These are phyloP conservation scores for Coronaproctus castanopsis DNA, from an alignment of 2,888 invertebrate genomes.

Conservation along the genomic window DNA sequence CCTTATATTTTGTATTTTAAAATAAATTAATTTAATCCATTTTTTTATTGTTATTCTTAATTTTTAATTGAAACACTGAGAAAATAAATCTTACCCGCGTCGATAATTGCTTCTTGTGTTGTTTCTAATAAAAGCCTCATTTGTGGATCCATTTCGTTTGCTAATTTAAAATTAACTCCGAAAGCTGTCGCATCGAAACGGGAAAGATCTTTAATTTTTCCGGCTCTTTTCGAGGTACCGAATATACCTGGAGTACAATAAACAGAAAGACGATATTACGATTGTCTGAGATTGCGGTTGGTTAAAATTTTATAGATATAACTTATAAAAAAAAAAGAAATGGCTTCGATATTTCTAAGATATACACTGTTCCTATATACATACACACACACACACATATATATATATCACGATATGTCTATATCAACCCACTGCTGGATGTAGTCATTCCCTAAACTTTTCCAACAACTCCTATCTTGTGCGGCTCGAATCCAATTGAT, in stretches of 20 bases:
- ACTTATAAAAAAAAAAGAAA: not conserved
- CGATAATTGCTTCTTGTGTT: slow-evolving; percentile 30
- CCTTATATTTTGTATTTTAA: too few species aligned
- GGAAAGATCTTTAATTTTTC: slow-evolving; percentile 24
- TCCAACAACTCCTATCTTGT: too few species aligned
- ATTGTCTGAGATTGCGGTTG: not conserved
- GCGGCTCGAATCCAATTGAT: too few species aligned
- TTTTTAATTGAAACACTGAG: too few species aligned
- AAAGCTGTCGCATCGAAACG: slow-evolving; percentile 30
- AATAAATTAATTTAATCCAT: too few species aligned
- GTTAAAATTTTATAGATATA: not conserved
- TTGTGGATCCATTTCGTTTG: slow-evolving; percentile 30
- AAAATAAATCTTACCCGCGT: slow-evolving; percentile 31
- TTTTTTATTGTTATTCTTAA: too few species aligned
- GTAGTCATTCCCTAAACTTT: too few species aligned
- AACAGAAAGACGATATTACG: not conserved
- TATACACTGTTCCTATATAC: not conserved
- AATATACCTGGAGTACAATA: slow-evolving; percentile 14
- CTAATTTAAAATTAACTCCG: slow-evolving; percentile 30
- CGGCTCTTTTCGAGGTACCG: slow-evolving; percentile 24
- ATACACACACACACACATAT: too few species aligned
- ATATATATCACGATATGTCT: too few species aligned
- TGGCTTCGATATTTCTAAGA: not conserved
- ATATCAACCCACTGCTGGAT: too few species aligned
- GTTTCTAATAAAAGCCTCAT: slow-evolving; percentile 28